Evolutionary conservation across 2,113 vertebrate species (phyloP), one percentile per base, ranked within the genome.

Genomic region (Sclerurus mexicanus): DNA sequence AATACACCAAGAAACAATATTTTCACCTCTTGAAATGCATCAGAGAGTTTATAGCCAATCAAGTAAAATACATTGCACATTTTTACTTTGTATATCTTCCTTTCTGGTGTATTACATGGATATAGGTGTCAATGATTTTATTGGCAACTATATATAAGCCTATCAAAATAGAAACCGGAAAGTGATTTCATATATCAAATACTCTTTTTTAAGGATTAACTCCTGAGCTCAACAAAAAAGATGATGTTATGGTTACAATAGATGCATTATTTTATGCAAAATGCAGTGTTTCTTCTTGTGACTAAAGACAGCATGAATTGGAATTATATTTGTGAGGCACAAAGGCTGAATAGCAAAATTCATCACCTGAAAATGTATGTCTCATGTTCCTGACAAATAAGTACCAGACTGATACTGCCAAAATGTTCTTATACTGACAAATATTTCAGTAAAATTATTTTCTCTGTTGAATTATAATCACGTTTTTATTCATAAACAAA

Each of bases 1-100:
- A 97, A 96, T 90, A 87, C 77, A 94, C 93, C 50, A 97, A 88
- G 80, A 88, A 95, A 93, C 44, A 81, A 67, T 89, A 93, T 97
- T 97, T 96, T 95, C 71, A 92, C 76, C 62, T 95, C 78, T 93
- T 96, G 91, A 96, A 96, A 96, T 85, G 72, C 88, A 94, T 94
- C 78, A 94, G 52, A 90, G 90, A 84, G 59, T 95, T 98, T 96
- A 97, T 64, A 89, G 72, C 72, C 49, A 96, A 93, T 95, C 59
- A 90, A 91, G 56, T 83, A 96, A 96, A 97, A 97, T 93, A 96
- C 60, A 80, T 88, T 90, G 30, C 66, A 95, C 58, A 85, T 86
- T 97, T 97, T 95, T 60, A 64, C 18, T 94, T 93, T 50, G 23
- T 87, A 27, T 84, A 63, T 90, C 49, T 96, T 92, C 77, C 47